Conservation (phyloP, 2,113 vertebrate species). For the Passer montanus region DNA sequence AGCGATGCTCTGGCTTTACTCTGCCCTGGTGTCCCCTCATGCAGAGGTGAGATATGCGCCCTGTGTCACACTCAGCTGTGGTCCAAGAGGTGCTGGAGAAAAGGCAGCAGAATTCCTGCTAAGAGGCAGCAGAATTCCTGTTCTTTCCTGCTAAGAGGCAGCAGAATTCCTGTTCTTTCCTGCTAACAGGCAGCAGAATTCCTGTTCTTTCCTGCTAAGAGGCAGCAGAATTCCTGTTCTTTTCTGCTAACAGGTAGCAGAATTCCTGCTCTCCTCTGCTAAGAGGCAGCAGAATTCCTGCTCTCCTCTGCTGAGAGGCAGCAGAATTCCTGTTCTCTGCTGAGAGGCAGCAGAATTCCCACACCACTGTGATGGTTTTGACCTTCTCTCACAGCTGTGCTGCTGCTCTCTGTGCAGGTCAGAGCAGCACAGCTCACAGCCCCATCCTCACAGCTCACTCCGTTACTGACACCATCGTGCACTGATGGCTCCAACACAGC, state of each 20-base stretch:
- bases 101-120: background rate
- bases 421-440: background rate
- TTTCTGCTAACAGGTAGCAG: background rate
- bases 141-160: background rate
- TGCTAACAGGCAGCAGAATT: background rate
- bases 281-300: background rate
- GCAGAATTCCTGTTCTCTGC: background rate
- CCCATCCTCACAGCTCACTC: background rate
- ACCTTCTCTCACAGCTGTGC: background rate
- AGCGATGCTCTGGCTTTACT: background rate
- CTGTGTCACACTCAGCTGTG: rapidly evolving
- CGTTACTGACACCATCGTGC: rapidly evolving
- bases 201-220: background rate
- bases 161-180: background rate
- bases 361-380: background rate
- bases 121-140: background rate
- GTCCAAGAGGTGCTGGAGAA: rapidly evolving
- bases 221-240: background rate
- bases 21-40: background rate
- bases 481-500: rapidly evolving
- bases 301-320: background rate
- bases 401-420: background rate
- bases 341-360: background rate
- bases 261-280: background rate
- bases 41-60: background rate